Base-by-base conservation (phyloP, 2,888 invertebrate genomes). In the Hydrotaea cyrtoneurina region DNA sequence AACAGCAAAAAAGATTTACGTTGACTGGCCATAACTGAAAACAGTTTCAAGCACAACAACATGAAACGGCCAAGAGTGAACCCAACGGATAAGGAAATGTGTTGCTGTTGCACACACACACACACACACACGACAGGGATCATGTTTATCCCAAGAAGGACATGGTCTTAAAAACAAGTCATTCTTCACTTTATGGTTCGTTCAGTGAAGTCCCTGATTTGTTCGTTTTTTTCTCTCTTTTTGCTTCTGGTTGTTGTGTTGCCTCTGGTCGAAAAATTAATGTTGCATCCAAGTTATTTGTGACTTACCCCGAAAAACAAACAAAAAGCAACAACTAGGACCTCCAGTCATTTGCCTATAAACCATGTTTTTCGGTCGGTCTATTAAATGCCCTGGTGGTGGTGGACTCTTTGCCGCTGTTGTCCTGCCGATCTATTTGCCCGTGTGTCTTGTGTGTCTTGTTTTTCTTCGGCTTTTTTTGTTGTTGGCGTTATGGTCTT, bases 271-370 rank as follows among this genome's bases (percentile, higher is more conserved):
- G 15, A 26, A 57, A 84, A 84, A 81, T 73, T 72, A 76, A 78
- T 75, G 72, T 73, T 81, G 84, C 81, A 84, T 84, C 76, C 75
- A 81, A 84, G 75, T 81, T 76, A 81, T 83, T 83, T 83, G 73
- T 71, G 74, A 77, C 74, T 69, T 64, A 53, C 7, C n/a, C 31
- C 31, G 19, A 19, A 55, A 43, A 57, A 62, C 43, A 36, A 50
- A 19, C 7, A 31, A 11, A 31, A 23, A 15, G 59, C 59, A 43
- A 78, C 10, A 74, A 74, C n/a, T n/a, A 64, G 57, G 59, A 62
- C 69, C 69, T 62, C 11, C 17, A 75, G 78, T 66, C 50, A 69
- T 71, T 81, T 75, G 80, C 75, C 78, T 80, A 78, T 78, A 64
- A 74, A 80, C 26, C 55, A 69, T 73, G 69, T 69, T 80, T 77